Conservation (phyloP, 1,140 invertebrate species). For the Drosophila pseudoananassae region DNA sequence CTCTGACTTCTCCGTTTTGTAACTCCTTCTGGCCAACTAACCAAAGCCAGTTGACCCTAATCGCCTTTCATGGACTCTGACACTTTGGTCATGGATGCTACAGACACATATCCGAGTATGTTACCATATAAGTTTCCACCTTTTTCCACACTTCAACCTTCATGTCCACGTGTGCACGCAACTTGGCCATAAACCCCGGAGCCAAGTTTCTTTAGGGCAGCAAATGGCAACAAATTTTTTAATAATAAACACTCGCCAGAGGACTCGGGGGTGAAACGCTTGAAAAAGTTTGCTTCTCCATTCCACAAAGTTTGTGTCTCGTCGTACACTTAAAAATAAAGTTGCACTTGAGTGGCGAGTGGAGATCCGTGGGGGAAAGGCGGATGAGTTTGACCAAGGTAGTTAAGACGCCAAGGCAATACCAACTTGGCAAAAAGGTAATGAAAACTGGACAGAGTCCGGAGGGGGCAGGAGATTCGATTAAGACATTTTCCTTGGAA, state of each 20-base stretch:
- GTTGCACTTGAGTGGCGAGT: slow-evolving; percentile 43
- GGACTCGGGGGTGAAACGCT: slow-evolving; percentile 12
- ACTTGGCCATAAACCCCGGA: slow-evolving; percentile 57
- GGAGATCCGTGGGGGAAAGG: neutral
- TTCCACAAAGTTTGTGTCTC: slow-evolving; percentile 59
- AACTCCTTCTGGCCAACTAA: slow-evolving; percentile 44
- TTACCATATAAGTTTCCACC: slow-evolving; percentile 3
- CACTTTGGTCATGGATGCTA: slow-evolving; percentile 55
- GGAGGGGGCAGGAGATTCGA: slow-evolving; percentile 4
- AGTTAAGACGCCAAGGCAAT: slow-evolving; percentile 32
- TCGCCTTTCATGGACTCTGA: slow-evolving; percentile 71
- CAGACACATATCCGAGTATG: slow-evolving; percentile 18
- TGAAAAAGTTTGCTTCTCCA: slow-evolving; percentile 52
- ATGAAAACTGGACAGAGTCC: slow-evolving; percentile 24
- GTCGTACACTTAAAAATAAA: slow-evolving; percentile 72
- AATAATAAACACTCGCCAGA: slow-evolving; percentile 64
- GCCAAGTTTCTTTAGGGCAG: slow-evolving; percentile 54
- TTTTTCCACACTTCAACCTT: slow-evolving; percentile 7
- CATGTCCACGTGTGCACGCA: slow-evolving; percentile 57
- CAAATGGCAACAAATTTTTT: slow-evolving; percentile 74
- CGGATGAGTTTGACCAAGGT: slow-evolving; percentile 10
- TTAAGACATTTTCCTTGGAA: slow-evolving; percentile 7
- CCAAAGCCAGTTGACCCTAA: slow-evolving; percentile 64
- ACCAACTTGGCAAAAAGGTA: slow-evolving; percentile 37
- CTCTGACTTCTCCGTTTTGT: neutral